phyloP scores from a whole-genome alignment of 2,888 invertebrate species.

The Drosophila sordidula region DNA sequence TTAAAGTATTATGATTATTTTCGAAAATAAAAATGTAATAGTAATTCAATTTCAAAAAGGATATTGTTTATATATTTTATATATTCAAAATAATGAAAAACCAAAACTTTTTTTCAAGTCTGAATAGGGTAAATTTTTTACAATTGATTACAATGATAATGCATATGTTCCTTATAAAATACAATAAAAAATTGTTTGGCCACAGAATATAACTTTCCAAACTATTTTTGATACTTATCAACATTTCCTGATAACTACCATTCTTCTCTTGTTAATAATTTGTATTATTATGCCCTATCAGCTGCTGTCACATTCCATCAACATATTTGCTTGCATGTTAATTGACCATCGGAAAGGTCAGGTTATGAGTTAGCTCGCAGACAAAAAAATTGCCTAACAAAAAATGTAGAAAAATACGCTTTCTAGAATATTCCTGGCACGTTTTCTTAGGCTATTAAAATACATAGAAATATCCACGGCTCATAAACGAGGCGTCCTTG shows the following conservation, averaged over 20 bases:
- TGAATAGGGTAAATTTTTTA: no score
- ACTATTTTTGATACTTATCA: background rate
- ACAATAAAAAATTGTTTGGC: no score
- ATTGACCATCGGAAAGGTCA: background rate
- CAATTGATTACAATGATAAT: no score
- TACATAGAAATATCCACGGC: background rate
- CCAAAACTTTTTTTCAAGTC: no score
- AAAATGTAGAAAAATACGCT: background rate
- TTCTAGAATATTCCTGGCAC: background rate
- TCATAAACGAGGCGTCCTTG: background rate
- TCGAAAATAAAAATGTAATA: no score
- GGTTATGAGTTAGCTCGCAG: background rate
- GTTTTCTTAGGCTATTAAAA: background rate
- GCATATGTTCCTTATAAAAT: no score
- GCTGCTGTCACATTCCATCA: background rate
- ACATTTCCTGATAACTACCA: background rate
- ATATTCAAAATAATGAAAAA: no score
- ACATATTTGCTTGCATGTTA: slow-evolving; percentile 1
- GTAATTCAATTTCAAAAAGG: no score
- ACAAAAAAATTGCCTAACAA: background rate
- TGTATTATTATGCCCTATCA: background rate
- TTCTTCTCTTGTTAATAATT: background rate
- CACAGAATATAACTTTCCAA: no score
- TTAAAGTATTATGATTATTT: no score
- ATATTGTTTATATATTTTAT: no score